Base-by-base conservation (phyloP, 2,797 vertebrate species). In the Eutrigla gurnardus region DNA sequence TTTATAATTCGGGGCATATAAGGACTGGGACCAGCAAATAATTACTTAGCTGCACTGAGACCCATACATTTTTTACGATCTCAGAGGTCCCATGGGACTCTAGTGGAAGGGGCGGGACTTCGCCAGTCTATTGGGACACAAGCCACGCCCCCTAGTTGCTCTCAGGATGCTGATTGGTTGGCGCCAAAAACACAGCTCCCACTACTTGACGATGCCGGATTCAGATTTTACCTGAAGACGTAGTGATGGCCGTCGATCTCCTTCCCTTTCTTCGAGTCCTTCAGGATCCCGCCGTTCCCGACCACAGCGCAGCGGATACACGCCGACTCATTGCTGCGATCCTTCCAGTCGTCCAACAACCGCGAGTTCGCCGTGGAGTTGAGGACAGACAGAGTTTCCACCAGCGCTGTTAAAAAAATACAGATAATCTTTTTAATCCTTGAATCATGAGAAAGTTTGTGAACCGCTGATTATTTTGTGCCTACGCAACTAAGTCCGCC, bases 241-340 rank as follows among this genome's bases (percentile, higher is more conserved):
- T 96, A 96, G 83, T 96, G 89, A 4, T 96, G 95, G 0, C 60
- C 0, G 76, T 96, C 94, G 3, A 96, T 96, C 86, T 96, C 94
- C 11, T 17, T 8, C n/a, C 96, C 96, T 78, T 88, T 93, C 32
- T 72, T 55, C 0, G 96, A 96, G 4, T 80, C 86, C 7, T 90
- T 95, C 68, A 96, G 88, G 4, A 96, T 96, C 3, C 96, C 96
- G 0, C 94, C 95, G 11, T 96, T 96, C 2, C 96, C 96, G 10
- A 96, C 92, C 65, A 96, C 95, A 0, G 96, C 96, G 47, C 96
- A 96, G 54, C 81, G 92, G 68, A 90, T 85, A 10, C 96, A 96
- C n/a, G 11, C 4, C 0, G 89, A 85, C 0, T 8, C 1, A 0
- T 55, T 80, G 1, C 77, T 1, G 8, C 63, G 86, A 0, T 2